Evolutionary conservation across 2,113 vertebrate species (phyloP), one percentile per base, ranked within the genome.

Genomic region (Pachycephala philippinensis): DNA sequence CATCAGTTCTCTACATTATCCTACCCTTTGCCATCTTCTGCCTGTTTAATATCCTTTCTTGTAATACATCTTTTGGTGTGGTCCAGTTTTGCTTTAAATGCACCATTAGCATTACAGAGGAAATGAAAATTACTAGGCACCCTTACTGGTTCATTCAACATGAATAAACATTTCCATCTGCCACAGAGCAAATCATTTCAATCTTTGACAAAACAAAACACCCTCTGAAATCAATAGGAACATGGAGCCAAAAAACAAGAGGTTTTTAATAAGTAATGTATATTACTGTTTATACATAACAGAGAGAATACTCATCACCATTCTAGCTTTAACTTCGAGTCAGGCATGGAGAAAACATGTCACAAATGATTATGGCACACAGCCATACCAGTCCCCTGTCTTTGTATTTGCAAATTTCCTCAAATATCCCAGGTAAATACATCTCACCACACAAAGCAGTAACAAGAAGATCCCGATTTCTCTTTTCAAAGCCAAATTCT

Each of bases 131-230:
- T 86, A 77, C 44, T 68, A 92, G 33, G 69, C 27, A 70, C 35
- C 59, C 42, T 92, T 88, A 91, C 37, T 85, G n/a, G 65, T 69
- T 88, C 47, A 77, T 22, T 92, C 86, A 75, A 89, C 33, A 90
- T 89, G 39, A 93, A 95, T 92, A 95, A 93, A 84, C 71, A 88
- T 87, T 81, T 74, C 79, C 88, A 88, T 95, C 89, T 95, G 88
- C 30, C 80, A 89, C 76, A 63, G 9, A 70, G 39, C 54, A 92
- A 84, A 95, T 35, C 3, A 84, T 74, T 93, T 81, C 54, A 63
- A 42, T 77, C 39, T 90, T 68, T 7, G 7, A 78, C 47, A 82
- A 87, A 97, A 93, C 47, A 87, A 89, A 93, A 90, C 52, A 35
- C 8, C 18, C 59, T 74, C 64, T 59, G 54, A 93, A 90, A 95